These are phyloP conservation scores for Spisula subtruncata DNA, from an alignment of 2,888 invertebrate species.

Conservation along the genomic window DNA sequence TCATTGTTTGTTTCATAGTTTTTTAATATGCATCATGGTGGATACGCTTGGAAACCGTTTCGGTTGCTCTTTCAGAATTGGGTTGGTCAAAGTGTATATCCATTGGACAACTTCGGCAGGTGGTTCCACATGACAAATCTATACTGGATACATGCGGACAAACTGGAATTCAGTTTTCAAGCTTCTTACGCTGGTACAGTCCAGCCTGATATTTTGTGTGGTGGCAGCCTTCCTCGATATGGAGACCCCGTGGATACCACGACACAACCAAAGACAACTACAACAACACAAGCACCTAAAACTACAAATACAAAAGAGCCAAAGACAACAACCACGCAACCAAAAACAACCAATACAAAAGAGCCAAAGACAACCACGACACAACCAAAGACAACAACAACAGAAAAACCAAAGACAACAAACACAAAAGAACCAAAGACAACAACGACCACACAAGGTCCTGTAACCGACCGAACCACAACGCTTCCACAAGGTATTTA, in stretches of 20 bases:
- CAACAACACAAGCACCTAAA: background rate
- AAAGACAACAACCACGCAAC: slow-evolving; percentile 11
- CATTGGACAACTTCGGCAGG: background rate
- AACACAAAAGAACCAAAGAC: background rate
- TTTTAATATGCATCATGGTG: too few species aligned
- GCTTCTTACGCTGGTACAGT: background rate
- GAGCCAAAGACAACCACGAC: background rate
- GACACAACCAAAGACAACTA: background rate
- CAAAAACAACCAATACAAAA: background rate
- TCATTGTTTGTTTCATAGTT: too few species aligned
- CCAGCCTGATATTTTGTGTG: background rate
- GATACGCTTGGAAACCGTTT: too few species aligned
- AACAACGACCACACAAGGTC: background rate
- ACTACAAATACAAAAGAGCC: background rate
- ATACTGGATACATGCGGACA: background rate
- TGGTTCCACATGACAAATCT: slow-evolving; percentile 8
- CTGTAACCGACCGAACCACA: background rate
- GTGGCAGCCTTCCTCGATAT: background rate
- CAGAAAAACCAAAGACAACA: background rate
- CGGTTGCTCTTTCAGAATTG: background rate
- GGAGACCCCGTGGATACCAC: background rate
- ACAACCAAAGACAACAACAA: background rate
- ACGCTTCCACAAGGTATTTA: slow-evolving; percentile 25
- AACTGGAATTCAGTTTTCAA: slow-evolving; percentile 28
- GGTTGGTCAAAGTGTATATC: background rate